These are phyloP conservation scores for Enteromius thamalakanensis DNA, from an alignment of 2,797 vertebrate species.

Conservation along the genomic window DNA sequence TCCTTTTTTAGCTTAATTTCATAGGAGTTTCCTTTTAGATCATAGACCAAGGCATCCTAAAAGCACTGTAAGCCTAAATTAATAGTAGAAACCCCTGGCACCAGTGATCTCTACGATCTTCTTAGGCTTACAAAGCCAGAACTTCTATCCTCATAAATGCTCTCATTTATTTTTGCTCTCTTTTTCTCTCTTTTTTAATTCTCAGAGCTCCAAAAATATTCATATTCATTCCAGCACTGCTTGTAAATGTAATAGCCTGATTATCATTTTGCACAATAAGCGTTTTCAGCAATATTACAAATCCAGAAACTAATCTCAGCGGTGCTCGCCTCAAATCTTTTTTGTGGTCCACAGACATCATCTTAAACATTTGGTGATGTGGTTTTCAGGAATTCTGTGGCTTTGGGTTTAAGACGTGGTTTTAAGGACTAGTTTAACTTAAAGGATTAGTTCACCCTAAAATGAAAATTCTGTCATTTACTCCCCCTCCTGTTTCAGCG, in stretches of 20 bases:
- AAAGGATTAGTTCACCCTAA: slow-evolving; percentile 10
- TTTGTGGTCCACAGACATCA: slow-evolving; percentile 57
- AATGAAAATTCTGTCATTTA: neutral
- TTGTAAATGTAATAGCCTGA: slow-evolving; percentile 54
- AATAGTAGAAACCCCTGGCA: neutral
- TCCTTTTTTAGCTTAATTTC: slow-evolving; percentile 10
- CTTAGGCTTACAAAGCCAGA: neutral
- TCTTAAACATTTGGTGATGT: slow-evolving; percentile 65
- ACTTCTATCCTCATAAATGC: neutral
- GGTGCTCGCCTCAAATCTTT: slow-evolving; percentile 63
- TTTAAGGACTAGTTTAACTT: slow-evolving; percentile 27
- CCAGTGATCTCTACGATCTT: neutral
- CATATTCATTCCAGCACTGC: slow-evolving; percentile 59
- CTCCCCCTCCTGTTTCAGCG: neutral
- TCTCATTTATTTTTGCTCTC: neutral
- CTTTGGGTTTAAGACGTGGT: slow-evolving; percentile 21
- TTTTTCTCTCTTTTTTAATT: slow-evolving; percentile 20
- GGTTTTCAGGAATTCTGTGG: slow-evolving; percentile 23
- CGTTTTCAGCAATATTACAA: slow-evolving; percentile 43
- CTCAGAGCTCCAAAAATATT: slow-evolving; percentile 45
- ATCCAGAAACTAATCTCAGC: slow-evolving; percentile 65
- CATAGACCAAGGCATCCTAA: slow-evolving; percentile 37
- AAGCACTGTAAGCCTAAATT: neutral
- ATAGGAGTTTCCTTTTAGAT: slow-evolving; percentile 46
- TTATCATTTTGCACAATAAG: slow-evolving; percentile 57